Evolutionary conservation across 2,888 invertebrate genomes (phyloP), one percentile per base, ranked within the genome.

Genomic region (Mesochorus sp.): DNA sequence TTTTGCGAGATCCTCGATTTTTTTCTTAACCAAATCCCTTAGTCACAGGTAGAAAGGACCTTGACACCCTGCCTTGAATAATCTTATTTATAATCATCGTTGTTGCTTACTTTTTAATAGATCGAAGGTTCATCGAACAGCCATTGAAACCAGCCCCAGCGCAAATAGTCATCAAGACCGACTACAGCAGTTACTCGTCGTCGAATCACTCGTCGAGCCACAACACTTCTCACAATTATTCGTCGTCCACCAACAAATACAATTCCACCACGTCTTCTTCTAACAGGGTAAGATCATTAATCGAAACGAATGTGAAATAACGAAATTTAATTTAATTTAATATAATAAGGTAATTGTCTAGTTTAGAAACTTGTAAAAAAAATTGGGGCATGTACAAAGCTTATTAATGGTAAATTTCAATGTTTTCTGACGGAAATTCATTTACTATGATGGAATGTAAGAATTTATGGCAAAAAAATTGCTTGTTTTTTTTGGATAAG

Each of bases 41-140:
- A n/a, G n/a, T n/a, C n/a, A n/a, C n/a, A n/a, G n/a, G n/a, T n/a
- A n/a, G n/a, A n/a, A n/a, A n/a, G n/a, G n/a, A n/a, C n/a, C n/a
- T n/a, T n/a, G n/a, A n/a, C n/a, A n/a, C n/a, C n/a, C n/a, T n/a
- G n/a, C n/a, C 26, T 4, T 3, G 2, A 37, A n/a, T 31, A 24
- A 49, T 66, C n/a, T 10, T 3, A n/a, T 47, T 55, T 85, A 5
- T 4, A 14, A 26, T 51, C n/a, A n/a, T 4, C 8, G 14, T 28
- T 12, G 0, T 51, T n/a, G 14, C 8, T 42, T 14, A 34, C 17
- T 19, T 44, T 86, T 31, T 83, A n/a, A n/a, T n/a, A 93, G 97
- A 97, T 92, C 94, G 97, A 68, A 95, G 95, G 89, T 97, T 96
- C 91, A 96, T 97, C 83, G 97, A 97, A 91, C 95, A 96, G 83